Conservation (phyloP, 2,113 vertebrate species). For the Neodon shergylaensis region DNA sequence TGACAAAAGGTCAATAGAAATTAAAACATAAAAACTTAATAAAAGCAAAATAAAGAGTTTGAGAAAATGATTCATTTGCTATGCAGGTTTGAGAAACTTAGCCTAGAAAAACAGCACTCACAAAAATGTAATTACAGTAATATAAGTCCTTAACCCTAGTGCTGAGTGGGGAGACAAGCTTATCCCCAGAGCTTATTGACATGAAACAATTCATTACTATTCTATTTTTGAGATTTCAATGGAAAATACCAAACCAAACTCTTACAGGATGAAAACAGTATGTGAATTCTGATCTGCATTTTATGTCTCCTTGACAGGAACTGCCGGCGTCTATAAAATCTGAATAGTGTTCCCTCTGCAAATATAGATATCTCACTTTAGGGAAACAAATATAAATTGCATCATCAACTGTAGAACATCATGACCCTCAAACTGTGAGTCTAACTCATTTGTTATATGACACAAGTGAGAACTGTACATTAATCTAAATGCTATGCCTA, state of each 20-base stretch:
- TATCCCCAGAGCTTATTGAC: neutral
- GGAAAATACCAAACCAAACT: neutral
- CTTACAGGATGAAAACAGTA: slow-evolving; percentile 6
- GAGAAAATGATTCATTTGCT: neutral
- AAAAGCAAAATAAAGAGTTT: neutral
- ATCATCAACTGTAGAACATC: slow-evolving; percentile 59
- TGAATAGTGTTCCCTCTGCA: slow-evolving; percentile 38
- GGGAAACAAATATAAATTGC: slow-evolving; percentile 65
- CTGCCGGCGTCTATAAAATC: slow-evolving; percentile 11
- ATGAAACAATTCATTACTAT: slow-evolving; percentile 37
- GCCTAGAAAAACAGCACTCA: neutral
- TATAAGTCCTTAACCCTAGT: neutral
- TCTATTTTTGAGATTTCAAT: slow-evolving; percentile 9
- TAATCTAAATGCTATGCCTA: slow-evolving; percentile 62
- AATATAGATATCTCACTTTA: slow-evolving; percentile 61
- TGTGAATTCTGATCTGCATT: neutral
- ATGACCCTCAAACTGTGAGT: slow-evolving; percentile 72
- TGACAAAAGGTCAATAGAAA: neutral
- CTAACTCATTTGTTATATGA: slow-evolving; percentile 63
- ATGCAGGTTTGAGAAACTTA: neutral
- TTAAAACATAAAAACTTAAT: neutral
- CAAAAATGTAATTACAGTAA: neutral
- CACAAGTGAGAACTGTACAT: slow-evolving; percentile 56
- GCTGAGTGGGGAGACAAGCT: neutral
- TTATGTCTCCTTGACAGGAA: slow-evolving; percentile 46